Conservation (phyloP, 2,113 vertebrate species). For the Pelecanoides urinatrix region DNA sequence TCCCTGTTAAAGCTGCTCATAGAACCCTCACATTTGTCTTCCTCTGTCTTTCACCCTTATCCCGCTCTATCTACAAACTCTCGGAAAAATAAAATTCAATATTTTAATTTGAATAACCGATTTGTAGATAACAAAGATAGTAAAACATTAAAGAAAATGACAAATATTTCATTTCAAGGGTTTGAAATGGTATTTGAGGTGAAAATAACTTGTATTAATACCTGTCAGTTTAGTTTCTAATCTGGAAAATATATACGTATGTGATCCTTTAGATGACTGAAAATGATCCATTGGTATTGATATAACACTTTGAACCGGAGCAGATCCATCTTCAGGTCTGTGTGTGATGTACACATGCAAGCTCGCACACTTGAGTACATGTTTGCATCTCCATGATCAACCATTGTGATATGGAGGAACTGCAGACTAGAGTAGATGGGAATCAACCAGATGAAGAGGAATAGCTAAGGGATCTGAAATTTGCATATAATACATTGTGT, state of each 20-base stretch:
- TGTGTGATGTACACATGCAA: not conserved
- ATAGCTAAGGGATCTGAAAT: not conserved
- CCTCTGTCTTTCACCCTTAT: not conserved
- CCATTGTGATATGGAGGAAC: not conserved
- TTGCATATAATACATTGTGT: not conserved
- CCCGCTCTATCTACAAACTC: rapidly evolving
- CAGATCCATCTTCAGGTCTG: not conserved
- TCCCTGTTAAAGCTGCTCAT: not conserved
- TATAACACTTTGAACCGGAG: not conserved
- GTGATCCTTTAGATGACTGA: not conserved
- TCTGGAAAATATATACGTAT: not conserved
- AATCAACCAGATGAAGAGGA: not conserved
- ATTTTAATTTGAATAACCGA: not conserved
- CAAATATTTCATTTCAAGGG: not conserved
- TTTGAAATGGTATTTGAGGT: not conserved
- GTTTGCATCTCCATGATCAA: not conserved
- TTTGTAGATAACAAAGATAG: not conserved
- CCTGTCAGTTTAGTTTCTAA: not conserved
- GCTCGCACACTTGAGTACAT: not conserved
- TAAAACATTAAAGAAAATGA: not conserved
- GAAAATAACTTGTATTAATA: not conserved
- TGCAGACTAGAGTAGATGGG: not conserved
- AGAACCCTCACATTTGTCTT: not conserved
- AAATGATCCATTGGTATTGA: not conserved
- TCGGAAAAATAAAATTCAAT: not conserved